Evolutionary conservation across 2,797 vertebrate genomes (phyloP).

Genomic region (Hypotaenidia okinawae): DNA sequence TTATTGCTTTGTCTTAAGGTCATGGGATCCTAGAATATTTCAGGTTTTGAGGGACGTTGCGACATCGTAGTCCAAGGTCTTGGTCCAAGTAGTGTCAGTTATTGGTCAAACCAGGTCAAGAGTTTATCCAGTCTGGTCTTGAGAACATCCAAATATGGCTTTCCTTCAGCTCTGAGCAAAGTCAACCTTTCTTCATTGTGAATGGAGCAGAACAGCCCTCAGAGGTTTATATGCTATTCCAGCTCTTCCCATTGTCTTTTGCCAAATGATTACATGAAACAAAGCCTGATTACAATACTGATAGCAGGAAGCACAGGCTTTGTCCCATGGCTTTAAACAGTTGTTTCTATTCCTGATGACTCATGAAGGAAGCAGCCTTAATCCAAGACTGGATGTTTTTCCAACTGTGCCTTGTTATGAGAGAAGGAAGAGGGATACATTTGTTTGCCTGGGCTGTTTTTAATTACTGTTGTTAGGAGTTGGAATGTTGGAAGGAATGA

Average conservation of each 20-base stretch:
- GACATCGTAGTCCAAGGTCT: background rate
- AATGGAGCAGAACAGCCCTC: background rate
- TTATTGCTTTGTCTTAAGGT: background rate
- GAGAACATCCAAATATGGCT: background rate
- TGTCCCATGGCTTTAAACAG: background rate
- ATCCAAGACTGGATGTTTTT: background rate
- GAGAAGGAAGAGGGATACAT: background rate
- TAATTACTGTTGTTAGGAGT: background rate
- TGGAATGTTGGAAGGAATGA: background rate
- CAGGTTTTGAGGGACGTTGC: background rate
- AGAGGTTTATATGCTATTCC: background rate
- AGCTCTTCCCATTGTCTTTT: background rate
- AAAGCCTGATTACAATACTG: background rate
- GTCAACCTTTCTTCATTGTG: background rate
- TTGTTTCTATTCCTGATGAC: conserved; percentile 1
- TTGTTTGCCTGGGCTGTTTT: background rate
- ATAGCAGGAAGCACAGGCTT: background rate
- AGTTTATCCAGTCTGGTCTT: background rate
- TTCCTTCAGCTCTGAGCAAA: background rate
- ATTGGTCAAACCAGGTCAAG: background rate
- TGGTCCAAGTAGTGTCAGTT: background rate
- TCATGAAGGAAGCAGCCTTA: background rate
- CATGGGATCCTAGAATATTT: background rate
- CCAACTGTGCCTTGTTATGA: background rate
- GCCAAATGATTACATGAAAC: background rate